phyloP scores from a whole-genome alignment of 2,113 vertebrate species.

The Eupsittula cactorum region DNA sequence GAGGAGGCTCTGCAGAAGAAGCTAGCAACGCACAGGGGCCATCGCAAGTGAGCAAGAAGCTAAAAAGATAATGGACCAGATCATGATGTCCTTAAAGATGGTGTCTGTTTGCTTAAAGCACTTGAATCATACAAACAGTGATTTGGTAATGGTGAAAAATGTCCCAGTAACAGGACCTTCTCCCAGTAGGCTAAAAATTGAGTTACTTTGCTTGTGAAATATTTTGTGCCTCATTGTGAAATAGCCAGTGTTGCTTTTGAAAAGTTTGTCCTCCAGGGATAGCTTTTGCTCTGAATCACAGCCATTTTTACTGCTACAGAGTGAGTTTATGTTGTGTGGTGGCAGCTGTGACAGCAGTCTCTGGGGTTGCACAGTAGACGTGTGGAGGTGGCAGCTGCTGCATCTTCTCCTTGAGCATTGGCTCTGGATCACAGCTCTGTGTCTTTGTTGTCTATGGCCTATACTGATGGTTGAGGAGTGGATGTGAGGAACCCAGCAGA shows the following conservation, averaged over 20 bases:
- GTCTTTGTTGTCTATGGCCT: background rate
- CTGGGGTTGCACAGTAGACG: accelerated
- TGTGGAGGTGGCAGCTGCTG: background rate
- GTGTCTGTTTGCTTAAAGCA: background rate
- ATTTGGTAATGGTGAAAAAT: background rate
- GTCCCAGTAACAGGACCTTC: background rate
- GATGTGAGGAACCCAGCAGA: background rate
- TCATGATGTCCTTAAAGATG: background rate
- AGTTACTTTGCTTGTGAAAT: background rate
- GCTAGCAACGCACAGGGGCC: no score
- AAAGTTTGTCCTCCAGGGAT: background rate
- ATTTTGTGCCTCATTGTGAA: accelerated
- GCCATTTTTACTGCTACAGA: accelerated
- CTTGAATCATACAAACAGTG: accelerated
- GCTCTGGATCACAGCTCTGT: background rate
- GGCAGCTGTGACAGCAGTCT: background rate
- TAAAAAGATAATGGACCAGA: background rate
- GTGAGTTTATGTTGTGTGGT: background rate
- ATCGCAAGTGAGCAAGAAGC: background rate
- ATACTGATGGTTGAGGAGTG: accelerated
- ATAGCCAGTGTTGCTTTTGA: background rate
- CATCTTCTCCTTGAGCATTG: background rate
- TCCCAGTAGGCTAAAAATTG: background rate
- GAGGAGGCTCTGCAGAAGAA: background rate
- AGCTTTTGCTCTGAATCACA: background rate